Evolutionary conservation across 2,113 vertebrate species (phyloP).

Genomic region (Choloepus hoffmanni): DNA sequence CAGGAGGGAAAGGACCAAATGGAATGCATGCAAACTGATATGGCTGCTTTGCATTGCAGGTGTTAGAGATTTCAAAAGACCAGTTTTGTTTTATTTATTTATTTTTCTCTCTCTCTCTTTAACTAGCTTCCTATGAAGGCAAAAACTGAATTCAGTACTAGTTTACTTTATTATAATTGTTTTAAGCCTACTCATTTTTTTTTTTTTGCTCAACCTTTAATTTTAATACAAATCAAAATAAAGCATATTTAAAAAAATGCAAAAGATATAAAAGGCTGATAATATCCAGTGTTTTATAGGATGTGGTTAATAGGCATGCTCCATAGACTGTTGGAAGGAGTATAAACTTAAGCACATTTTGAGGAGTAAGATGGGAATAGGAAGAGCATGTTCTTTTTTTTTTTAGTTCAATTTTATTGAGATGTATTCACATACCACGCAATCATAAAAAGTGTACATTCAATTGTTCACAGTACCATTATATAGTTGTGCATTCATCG

Average conservation of each 20-base stretch:
- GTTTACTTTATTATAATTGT: background rate
- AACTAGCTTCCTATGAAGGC: background rate
- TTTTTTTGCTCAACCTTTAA: background rate
- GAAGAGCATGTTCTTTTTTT: background rate
- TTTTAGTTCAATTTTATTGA: too few species aligned
- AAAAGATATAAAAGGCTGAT: background rate
- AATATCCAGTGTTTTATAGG: background rate
- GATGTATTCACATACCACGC: too few species aligned
- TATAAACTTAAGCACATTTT: background rate
- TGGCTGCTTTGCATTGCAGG: background rate
- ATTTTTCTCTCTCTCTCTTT: background rate
- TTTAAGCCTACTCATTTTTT: background rate
- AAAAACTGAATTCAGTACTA: background rate
- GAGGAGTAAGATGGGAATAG: background rate
- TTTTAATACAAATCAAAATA: conserved; percentile 28
- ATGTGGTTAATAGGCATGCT: background rate
- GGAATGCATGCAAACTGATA: background rate
- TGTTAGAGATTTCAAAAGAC: background rate
- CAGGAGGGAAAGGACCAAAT: background rate
- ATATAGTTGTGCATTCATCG: too few species aligned
- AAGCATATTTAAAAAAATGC: background rate
- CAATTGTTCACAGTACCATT: too few species aligned
- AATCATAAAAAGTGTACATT: too few species aligned
- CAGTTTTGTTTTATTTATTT: background rate
- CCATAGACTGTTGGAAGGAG: background rate